Evolutionary conservation across 2,113 vertebrate genomes (phyloP), one percentile per base, ranked within the genome.

Genomic region (Rhinolophus ferrumequinum): DNA sequence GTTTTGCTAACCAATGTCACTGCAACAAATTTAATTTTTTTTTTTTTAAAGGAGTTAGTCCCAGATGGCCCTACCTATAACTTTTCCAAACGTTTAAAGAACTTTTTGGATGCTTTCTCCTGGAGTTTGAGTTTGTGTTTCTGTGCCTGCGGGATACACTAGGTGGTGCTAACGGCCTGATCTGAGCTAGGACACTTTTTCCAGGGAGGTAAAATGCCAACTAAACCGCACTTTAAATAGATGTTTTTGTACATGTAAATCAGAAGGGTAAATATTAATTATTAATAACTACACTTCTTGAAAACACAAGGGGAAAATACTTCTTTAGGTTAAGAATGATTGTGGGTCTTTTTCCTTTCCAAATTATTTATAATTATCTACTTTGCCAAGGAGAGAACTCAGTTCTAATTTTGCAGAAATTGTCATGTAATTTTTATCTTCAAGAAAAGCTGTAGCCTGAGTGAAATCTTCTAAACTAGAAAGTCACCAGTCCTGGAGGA

Each of bases 161-260:
- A 97, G 97, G 67, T 95, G 97, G 95, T 35, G 95, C 85, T 93
- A 77, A 75, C 15, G 35, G 73, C 52, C 30, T 88, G 64, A 33
- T 38, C 84, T 75, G 50, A 79, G 30, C 38, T 35, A 26, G 30
- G 58, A 82, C 19, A 47, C 35, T 26, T 81, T 75, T 62, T 35
- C 38, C 67, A 50, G 22, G 0, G 2, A 77, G 6, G 24, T 41
- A 77, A 66, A 89, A 82, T 14, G 15, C 75, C 47, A 79, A 73
- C 12, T 35, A 88, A 73, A 67, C 4, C n/a, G 88, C 22, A 75
- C 24, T 96, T 75, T 60, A 47, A 84, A 56, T 75, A 70, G 33
- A 86, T 79, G 26, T 64, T 88, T 89, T 89, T 66, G 82, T n/a
- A 64, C n/a, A 52, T 24, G 30, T 81, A 93, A 72, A 88, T 73